A percentile compares a stretch with the other conserved stretches of the same genome.
phyloP scores from a whole-genome alignment of 2,797 vertebrate genomes.

The Falco rusticolus region DNA sequence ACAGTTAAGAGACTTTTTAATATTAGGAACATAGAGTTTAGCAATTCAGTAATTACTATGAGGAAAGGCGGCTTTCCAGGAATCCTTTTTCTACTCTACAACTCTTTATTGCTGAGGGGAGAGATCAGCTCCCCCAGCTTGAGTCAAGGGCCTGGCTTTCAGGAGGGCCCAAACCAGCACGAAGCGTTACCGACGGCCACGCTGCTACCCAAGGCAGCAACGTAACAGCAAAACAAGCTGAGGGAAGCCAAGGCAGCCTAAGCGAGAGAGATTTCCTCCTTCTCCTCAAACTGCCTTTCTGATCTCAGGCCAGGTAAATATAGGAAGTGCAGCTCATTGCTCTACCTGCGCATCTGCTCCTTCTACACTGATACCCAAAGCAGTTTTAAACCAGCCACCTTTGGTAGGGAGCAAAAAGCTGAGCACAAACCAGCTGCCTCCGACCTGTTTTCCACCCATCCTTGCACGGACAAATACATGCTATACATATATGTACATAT shows the following conservation, averaged over 20 bases:
- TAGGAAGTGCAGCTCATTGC: neutral
- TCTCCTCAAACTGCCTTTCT: neutral
- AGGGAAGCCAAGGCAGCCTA: neutral
- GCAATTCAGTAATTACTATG: neutral
- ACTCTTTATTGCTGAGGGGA: neutral
- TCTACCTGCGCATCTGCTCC: neutral
- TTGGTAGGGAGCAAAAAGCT: neutral
- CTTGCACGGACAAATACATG: neutral
- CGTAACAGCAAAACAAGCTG: neutral
- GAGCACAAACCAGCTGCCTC: neutral
- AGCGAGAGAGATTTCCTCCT: neutral
- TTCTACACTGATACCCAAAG: neutral
- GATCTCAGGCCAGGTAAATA: neutral
- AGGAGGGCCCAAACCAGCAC: neutral
- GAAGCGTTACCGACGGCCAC: neutral
- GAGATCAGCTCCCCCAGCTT: neutral
- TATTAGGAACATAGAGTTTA: neutral
- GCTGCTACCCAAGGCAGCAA: neutral
- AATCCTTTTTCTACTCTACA: neutral
- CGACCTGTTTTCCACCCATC: neutral
- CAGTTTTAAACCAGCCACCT: neutral
- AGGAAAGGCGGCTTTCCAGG: neutral
- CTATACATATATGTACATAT: too few species aligned
- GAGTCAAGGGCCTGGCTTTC: neutral
- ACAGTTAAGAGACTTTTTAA: neutral